These are phyloP conservation scores for Dolomedes plantarius DNA, from an alignment of 2,888 invertebrate genomes.

Conservation along the genomic window DNA sequence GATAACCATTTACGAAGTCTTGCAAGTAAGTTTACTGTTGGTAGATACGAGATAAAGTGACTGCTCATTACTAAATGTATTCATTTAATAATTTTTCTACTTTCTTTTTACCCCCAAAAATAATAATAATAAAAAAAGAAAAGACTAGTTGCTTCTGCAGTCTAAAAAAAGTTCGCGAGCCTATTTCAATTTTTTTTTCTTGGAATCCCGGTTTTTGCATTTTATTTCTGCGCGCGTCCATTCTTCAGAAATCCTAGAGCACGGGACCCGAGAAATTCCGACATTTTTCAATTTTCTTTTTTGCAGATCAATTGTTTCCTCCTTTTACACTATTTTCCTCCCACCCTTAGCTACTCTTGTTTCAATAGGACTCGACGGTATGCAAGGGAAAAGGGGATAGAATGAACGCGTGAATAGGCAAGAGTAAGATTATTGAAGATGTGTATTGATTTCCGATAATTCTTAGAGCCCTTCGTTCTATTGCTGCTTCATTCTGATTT, in stretches of 20 bases:
- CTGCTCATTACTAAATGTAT: too few relatives aligned
- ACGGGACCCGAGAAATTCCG: slow-evolving; percentile 40
- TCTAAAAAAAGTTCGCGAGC: too few relatives aligned
- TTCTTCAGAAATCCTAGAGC: slow-evolving; percentile 62
- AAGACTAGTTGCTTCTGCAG: too few relatives aligned
- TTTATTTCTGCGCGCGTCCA: slow-evolving; percentile 55
- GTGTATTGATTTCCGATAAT: slow-evolving; percentile 68
- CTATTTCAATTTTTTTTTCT: background rate
- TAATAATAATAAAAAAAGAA: too few relatives aligned
- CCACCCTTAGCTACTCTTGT: slow-evolving; percentile 46
- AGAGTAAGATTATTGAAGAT: slow-evolving; percentile 67
- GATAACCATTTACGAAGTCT: too few relatives aligned
- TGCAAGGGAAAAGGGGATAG: slow-evolving; percentile 31
- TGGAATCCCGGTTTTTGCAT: background rate
- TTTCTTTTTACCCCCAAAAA: too few relatives aligned
- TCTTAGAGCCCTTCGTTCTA: slow-evolving; percentile 49
- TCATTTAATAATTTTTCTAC: too few relatives aligned
- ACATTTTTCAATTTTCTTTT: slow-evolving; percentile 69
- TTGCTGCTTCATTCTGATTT: slow-evolving; percentile 55
- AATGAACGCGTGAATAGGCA: slow-evolving; percentile 66
- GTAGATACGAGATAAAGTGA: too few relatives aligned
- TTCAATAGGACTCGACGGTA: slow-evolving; percentile 46
- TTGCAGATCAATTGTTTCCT: slow-evolving; percentile 58
- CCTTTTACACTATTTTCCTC: slow-evolving; percentile 37
- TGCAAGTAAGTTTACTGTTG: too few relatives aligned